Evolutionary conservation across 2,113 vertebrate genomes (phyloP).

Genomic region (Pseudopodoces humilis): DNA sequence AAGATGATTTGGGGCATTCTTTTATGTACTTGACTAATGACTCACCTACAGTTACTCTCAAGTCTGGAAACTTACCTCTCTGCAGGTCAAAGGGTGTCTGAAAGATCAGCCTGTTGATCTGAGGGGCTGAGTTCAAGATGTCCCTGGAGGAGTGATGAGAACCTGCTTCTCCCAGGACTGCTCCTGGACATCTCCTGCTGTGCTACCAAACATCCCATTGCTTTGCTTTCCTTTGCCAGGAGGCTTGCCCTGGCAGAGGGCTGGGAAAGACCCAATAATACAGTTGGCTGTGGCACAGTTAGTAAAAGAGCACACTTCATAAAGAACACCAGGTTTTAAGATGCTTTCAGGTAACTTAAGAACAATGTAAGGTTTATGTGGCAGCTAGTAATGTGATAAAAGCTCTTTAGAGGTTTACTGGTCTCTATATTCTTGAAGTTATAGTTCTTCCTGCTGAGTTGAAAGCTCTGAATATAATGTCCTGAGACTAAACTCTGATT

Average conservation of each 20-base stretch:
- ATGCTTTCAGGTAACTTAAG: not conserved
- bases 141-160: not conserved
- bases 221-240: not conserved
- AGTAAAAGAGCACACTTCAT: not conserved
- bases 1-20: not conserved
- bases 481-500: not conserved
- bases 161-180: accelerated
- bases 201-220: not conserved
- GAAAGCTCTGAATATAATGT: not conserved
- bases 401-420: not conserved
- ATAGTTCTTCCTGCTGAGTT: not conserved
- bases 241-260: not conserved
- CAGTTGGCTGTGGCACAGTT: not conserved
- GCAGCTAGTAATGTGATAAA: not conserved
- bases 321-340: not conserved
- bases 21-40: not conserved
- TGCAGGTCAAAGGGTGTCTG: not conserved
- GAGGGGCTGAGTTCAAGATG: not conserved
- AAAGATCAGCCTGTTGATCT: not conserved
- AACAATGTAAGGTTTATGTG: not conserved
- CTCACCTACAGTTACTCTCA: not conserved
- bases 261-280: not conserved
- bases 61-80: not conserved
- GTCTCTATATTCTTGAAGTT: not conserved
- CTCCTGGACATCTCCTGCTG: not conserved